phyloP scores from a whole-genome alignment of 2,113 vertebrate genomes.

The Stomatorhinus ivindoensis region DNA sequence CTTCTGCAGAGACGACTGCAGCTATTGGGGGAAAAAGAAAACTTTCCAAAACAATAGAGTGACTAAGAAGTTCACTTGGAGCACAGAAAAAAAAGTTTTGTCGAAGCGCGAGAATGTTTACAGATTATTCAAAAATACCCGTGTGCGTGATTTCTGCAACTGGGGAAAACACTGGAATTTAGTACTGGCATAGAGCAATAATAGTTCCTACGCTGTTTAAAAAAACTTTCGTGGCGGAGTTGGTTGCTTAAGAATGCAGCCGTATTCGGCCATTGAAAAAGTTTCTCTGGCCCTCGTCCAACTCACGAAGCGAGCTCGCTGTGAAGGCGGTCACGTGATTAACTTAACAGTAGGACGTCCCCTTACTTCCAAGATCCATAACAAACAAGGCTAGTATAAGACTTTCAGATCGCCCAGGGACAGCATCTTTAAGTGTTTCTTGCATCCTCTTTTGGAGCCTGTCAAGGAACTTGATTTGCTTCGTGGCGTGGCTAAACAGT shows the following conservation, averaged over 20 bases:
- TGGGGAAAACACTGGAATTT: not conserved
- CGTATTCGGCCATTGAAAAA: slow-evolving; percentile 16
- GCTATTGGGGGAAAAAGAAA: not conserved
- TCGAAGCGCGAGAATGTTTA: slow-evolving; percentile 20
- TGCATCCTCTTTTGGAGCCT: slow-evolving; percentile 21
- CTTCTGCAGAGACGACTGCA: not conserved
- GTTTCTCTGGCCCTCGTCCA: slow-evolving; percentile 22
- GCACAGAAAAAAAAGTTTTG: not conserved
- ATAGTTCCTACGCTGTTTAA: not conserved
- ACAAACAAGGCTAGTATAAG: slow-evolving; percentile 44
- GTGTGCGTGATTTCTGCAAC: not conserved
- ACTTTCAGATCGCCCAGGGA: not conserved
- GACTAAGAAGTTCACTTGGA: not conserved
- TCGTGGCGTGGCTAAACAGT: not conserved
- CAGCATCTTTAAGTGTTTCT: slow-evolving; percentile 14
- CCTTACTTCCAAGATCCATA: slow-evolving; percentile 22
- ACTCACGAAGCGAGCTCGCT: slow-evolving; percentile 31
- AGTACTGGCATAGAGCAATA: not conserved
- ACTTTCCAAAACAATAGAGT: not conserved
- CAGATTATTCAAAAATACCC: not conserved
- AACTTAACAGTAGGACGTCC: slow-evolving; percentile 29
- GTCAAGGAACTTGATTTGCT: not conserved
- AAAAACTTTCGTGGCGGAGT: not conserved
- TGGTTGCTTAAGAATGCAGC: not conserved
- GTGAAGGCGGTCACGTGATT: slow-evolving; percentile 46